Evolutionary conservation across 2,888 invertebrate genomes (phyloP).

Genomic region (Drosophila ochracea): DNA sequence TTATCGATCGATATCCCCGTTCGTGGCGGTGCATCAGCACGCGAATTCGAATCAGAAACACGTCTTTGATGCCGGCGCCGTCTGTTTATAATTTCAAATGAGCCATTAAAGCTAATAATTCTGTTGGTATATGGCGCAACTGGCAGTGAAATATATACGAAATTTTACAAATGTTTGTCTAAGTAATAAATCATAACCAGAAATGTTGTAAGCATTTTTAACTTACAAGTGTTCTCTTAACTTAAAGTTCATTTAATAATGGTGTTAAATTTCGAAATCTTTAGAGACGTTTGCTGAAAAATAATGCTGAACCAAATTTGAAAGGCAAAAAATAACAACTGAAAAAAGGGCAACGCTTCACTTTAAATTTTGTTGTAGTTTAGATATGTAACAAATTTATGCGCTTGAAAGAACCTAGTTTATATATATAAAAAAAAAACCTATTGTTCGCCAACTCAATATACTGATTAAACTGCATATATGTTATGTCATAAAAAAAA

Average conservation of each 20-base stretch:
- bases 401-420: neutral
- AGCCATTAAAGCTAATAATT: slow-evolving; percentile 22
- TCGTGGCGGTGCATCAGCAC: slow-evolving; percentile 11
- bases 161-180: neutral
- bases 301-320: neutral
- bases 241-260: neutral
- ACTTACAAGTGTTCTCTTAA: neutral
- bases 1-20: slow-evolving; percentile 34
- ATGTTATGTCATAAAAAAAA: neutral
- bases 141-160: neutral
- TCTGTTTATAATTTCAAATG: slow-evolving; percentile 11
- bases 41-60: slow-evolving; percentile 17
- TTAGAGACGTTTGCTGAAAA: neutral
- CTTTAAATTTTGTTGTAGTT: neutral
- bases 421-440: neutral
- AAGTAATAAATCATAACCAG: neutral
- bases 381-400: neutral
- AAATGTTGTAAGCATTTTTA: neutral
- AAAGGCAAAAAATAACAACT: neutral
- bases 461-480: neutral
- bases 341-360: neutral
- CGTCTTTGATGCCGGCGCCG: neutral
- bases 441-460: neutral
- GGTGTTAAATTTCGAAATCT: neutral
- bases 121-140: neutral